Percentiles rank a stretch among this genome's conserved stretches.
These are phyloP conservation scores for Aphrocallistes beatrix DNA, from an alignment of 37 sponge, comb jelly and placozoan genomes.

Conservation along the genomic window DNA sequence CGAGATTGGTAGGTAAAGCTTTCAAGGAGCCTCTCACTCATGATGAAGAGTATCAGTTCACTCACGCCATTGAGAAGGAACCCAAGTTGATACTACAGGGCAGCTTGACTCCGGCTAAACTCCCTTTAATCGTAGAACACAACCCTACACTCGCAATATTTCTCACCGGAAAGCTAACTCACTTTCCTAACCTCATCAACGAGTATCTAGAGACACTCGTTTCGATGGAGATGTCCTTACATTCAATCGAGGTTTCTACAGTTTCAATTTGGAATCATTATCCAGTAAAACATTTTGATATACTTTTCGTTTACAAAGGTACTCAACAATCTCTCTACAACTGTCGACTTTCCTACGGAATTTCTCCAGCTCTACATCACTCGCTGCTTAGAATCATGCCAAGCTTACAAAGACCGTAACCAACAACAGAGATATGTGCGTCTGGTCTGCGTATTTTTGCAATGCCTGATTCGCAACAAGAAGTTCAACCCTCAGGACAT, in stretches of 20 bases:
- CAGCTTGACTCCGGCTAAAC: conserved; percentile 80
- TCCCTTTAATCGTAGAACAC: conserved; percentile 80
- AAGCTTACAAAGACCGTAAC: conserved; percentile 61
- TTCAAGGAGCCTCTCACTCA: conserved; percentile 40
- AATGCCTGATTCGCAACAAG: conserved; percentile 87
- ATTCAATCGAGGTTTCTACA: conserved; percentile 97
- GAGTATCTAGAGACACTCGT: conserved; percentile 66
- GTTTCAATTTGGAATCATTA: too few relatives aligned
- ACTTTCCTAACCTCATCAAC: conserved; percentile 17
- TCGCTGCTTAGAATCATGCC: conserved; percentile 79
- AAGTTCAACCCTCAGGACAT: conserved; percentile 70
- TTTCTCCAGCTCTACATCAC: conserved; percentile 92
- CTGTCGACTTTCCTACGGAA: conserved; percentile 86
- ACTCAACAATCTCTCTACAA: conserved; percentile 28
- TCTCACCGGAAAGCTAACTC: neutral
- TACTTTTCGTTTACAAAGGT: neutral
- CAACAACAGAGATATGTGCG: conserved; percentile 72
- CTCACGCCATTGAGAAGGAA: conserved; percentile 46
- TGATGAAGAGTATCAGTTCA: neutral
- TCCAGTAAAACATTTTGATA: neutral
- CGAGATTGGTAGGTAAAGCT: conserved; percentile 52
- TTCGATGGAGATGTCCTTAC: conserved; percentile 91
- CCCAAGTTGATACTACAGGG: conserved; percentile 72
- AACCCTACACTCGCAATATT: conserved; percentile 76
- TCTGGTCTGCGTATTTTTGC: conserved; percentile 94